phyloP scores from a whole-genome alignment of 2,113 vertebrate genomes.

The Passer domesticus region DNA sequence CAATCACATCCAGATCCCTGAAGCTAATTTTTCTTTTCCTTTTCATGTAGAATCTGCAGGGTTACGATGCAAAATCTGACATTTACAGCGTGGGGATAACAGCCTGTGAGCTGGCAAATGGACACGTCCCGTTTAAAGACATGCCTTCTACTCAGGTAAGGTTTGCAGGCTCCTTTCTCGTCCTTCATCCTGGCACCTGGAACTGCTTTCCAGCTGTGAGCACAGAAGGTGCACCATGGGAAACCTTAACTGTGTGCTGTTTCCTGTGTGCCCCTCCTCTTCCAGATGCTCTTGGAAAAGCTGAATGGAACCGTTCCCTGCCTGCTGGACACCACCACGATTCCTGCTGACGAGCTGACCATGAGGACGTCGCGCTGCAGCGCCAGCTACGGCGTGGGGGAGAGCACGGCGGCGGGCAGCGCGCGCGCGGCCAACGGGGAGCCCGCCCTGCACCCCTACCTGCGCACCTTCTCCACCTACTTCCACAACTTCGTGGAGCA shows the following conservation, averaged over 20 bases:
- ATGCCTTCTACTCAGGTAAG: constrained; percentile 96
- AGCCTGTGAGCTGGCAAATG: constrained; percentile 96
- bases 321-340: constrained; percentile 93
- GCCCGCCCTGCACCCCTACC: constrained; percentile 86
- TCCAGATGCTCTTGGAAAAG: constrained; percentile 96
- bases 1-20: neutral
- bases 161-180: neutral
- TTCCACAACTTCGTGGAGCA: constrained; percentile 95
- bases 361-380: constrained; percentile 87
- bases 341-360: constrained; percentile 91
- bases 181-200: neutral
- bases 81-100: constrained; percentile 98
- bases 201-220: neutral
- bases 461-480: constrained; percentile 89
- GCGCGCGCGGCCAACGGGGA: constrained; percentile 87
- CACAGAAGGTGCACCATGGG: accelerated
- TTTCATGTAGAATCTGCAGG: constrained; percentile 87
- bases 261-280: neutral
- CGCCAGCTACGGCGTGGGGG: constrained; percentile 84
- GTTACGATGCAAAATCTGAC: constrained; percentile 95
- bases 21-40: neutral
- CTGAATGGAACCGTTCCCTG: constrained; percentile 95
- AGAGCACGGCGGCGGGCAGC: constrained; percentile 74
- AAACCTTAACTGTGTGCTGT: neutral
- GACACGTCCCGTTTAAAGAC: constrained; percentile 98